phyloP scores from a whole-genome alignment of 1,140 invertebrate species.

The Drosophila ercepeae region DNA sequence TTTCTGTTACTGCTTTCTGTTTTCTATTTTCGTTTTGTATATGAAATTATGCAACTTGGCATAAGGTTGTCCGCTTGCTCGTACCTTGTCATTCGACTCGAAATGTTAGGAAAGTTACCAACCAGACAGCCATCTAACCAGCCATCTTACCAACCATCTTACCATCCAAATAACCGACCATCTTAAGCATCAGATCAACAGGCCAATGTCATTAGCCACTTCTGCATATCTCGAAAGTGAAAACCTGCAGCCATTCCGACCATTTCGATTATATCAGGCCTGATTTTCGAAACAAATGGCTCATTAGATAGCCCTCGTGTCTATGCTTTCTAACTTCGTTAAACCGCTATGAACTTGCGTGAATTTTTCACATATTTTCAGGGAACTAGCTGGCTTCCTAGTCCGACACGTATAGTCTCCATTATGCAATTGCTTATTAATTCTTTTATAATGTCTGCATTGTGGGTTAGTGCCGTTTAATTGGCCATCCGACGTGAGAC shows the following conservation, averaged over 20 bases:
- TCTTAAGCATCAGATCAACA: conserved; percentile 33
- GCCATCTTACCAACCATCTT: neutral
- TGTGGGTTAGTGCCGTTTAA: conserved; percentile 53
- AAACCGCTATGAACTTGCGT: conserved; percentile 37
- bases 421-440: conserved; percentile 70
- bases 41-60: conserved; percentile 60
- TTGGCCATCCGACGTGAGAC: conserved; percentile 60
- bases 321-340: conserved; percentile 50
- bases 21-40: conserved; percentile 72
- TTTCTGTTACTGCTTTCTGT: conserved; percentile 44
- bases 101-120: conserved; percentile 57
- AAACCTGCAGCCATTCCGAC: conserved; percentile 10
- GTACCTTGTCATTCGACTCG: conserved; percentile 34
- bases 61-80: conserved; percentile 35
- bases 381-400: conserved; percentile 43
- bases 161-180: conserved; percentile 5
- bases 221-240: conserved; percentile 27
- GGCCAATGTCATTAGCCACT: conserved; percentile 43
- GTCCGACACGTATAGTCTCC: conserved; percentile 34
- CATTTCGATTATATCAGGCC: conserved; percentile 8
- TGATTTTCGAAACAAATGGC: conserved; percentile 8
- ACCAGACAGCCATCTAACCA: neutral
- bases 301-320: conserved; percentile 5
- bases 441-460: conserved; percentile 56
- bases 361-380: conserved; percentile 25